Evolutionary conservation across 1,140 invertebrate genomes (phyloP).

Genomic region (Spodoptera litura): DNA sequence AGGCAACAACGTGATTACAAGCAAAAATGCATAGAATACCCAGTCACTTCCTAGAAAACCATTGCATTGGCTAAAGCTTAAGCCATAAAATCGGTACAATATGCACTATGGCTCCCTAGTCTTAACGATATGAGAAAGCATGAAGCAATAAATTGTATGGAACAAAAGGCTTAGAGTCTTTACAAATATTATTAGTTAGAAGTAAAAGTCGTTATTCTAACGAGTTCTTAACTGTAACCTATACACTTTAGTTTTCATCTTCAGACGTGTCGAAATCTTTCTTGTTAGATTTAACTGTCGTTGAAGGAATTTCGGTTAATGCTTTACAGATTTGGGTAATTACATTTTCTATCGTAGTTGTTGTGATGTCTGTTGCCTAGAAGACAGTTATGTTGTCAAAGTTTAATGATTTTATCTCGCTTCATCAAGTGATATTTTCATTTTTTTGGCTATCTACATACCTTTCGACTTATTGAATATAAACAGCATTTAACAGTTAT

Average conservation of each 20-base stretch:
- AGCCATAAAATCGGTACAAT: conserved; percentile 1
- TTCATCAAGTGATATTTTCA: too few species aligned
- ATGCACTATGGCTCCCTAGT: neutral
- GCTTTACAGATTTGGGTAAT: too few species aligned
- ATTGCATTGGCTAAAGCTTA: neutral
- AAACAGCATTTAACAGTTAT: too few species aligned
- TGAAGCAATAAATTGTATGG: conserved; percentile 14
- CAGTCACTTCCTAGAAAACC: neutral
- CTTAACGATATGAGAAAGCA: neutral
- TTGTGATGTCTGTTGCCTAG: too few species aligned
- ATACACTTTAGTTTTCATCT: conserved; percentile 4
- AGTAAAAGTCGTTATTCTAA: neutral
- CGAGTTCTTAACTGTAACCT: neutral
- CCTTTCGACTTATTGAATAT: too few species aligned
- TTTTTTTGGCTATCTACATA: too few species aligned
- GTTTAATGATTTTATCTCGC: too few species aligned
- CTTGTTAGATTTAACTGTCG: neutral
- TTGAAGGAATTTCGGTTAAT: neutral
- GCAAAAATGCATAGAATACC: neutral
- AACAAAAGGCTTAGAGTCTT: conserved; percentile 5
- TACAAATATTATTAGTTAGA: conserved; percentile 1
- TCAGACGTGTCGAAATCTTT: neutral
- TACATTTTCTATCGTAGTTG: too few species aligned
- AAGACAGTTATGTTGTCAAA: too few species aligned
- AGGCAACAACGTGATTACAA: too few species aligned